A percentile compares a stretch with the other conserved stretches of the same genome.
Conservation (phyloP, 2,797 vertebrate species). For the Astyanax mexicanus region DNA sequence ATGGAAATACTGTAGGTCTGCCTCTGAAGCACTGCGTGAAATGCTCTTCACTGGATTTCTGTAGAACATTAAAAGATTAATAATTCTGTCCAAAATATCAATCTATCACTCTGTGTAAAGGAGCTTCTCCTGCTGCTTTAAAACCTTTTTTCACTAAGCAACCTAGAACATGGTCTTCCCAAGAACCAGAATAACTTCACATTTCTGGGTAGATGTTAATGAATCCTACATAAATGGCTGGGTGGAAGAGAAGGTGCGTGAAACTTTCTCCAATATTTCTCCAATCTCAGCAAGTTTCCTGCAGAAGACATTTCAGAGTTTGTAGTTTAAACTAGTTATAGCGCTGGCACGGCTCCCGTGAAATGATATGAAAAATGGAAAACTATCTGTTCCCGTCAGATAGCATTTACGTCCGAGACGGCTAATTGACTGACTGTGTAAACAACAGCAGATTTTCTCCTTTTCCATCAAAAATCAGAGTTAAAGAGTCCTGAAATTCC, state of each 20-base stretch:
- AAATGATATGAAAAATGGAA: constrained; percentile 5
- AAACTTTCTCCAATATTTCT: neutral
- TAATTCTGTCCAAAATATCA: constrained; percentile 54
- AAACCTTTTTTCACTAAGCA: neutral
- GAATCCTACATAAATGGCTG: neutral
- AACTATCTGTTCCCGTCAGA: constrained; percentile 9
- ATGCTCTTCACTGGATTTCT: constrained; percentile 46
- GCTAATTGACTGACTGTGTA: constrained; percentile 38
- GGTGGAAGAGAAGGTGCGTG: neutral
- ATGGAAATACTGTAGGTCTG: too few species aligned
- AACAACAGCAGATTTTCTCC: constrained; percentile 30
- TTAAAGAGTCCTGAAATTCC: constrained; percentile 32
- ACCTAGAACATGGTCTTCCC: neutral
- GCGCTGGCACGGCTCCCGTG: neutral
- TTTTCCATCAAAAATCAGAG: constrained; percentile 28
- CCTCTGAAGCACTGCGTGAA: neutral
- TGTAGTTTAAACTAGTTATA: neutral
- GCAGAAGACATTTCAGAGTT: neutral
- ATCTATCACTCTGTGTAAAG: constrained; percentile 26
- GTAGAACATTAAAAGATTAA: constrained; percentile 36
- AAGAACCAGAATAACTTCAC: neutral
- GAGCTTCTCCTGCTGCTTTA: neutral
- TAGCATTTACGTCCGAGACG: constrained; percentile 17
- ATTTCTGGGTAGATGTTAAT: neutral
- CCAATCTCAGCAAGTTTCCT: neutral